Evolutionary conservation across 2,113 vertebrate species (phyloP).

Genomic region (Channa argus): DNA sequence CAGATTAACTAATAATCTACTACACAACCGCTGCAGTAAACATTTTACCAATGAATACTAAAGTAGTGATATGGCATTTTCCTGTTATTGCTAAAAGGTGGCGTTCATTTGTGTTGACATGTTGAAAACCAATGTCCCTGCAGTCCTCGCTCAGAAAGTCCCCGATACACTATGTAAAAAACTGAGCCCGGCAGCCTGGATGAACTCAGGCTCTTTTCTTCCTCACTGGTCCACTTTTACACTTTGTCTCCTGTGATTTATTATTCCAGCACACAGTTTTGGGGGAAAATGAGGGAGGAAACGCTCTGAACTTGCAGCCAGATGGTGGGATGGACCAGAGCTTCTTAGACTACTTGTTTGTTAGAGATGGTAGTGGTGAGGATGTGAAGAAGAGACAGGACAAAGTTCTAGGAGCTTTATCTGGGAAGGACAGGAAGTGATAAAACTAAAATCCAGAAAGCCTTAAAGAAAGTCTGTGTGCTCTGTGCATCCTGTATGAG

Average conservation of each 20-base stretch:
- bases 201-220: slow-evolving; percentile 14
- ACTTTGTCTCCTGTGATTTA: slow-evolving; percentile 50
- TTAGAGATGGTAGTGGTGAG: slow-evolving; percentile 11
- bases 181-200: slow-evolving; percentile 43
- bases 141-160: slow-evolving; percentile 23
- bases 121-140: neutral
- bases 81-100: neutral
- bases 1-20: too few relatives aligned
- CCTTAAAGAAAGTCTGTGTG: too few relatives aligned
- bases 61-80: too few relatives aligned
- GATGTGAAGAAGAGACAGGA: neutral
- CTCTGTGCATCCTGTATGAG: too few relatives aligned
- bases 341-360: slow-evolving; percentile 24
- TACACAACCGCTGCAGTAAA: too few relatives aligned
- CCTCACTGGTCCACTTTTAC: slow-evolving; percentile 30
- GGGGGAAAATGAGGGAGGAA: slow-evolving; percentile 41
- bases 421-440: neutral
- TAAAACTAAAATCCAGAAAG: neutral
- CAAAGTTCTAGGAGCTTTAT: slow-evolving; percentile 23
- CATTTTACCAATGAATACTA: too few relatives aligned
- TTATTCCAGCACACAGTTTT: slow-evolving; percentile 65
- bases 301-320: slow-evolving; percentile 21
- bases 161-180: slow-evolving; percentile 24
- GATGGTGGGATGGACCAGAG: slow-evolving; percentile 1
- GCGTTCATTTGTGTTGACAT: slow-evolving; percentile 1